These are phyloP conservation scores for Mastigias papua DNA, from an alignment of 30 jellyfish, hydroid and myxozoan genomes.

Conservation along the genomic window DNA sequence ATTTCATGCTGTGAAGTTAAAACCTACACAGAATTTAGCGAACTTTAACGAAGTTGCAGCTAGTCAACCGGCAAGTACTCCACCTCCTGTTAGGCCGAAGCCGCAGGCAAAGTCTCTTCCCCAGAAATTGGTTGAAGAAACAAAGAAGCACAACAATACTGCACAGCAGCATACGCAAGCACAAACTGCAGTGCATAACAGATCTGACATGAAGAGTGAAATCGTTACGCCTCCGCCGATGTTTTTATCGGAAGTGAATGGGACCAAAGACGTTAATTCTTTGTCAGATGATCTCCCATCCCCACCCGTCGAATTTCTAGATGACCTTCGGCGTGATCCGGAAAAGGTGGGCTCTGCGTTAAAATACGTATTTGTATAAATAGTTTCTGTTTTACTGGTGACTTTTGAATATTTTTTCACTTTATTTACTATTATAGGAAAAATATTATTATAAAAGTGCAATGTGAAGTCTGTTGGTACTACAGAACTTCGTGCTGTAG, in stretches of 20 bases:
- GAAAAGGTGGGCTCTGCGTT: neutral
- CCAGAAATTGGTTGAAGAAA: neutral
- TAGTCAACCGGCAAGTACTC: constrained; percentile 6
- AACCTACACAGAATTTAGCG: neutral
- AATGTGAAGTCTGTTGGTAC: too few species aligned
- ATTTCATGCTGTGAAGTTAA: constrained; percentile 18
- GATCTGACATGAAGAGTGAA: neutral
- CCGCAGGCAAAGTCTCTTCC: constrained; percentile 40
- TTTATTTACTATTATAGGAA: too few species aligned
- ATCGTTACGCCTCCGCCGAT: constrained; percentile 59
- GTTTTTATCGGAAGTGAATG: constrained; percentile 21
- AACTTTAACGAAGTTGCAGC: too few species aligned
- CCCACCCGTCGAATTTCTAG: neutral
- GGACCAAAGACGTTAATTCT: too few species aligned
- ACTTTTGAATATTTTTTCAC: too few species aligned
- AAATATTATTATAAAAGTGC: too few species aligned
- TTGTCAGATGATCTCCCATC: constrained; percentile 42
- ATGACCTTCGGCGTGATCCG: neutral
- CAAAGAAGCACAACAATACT: too few species aligned
- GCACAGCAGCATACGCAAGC: neutral
- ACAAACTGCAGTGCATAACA: neutral
- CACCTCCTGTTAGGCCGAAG: constrained; percentile 92
- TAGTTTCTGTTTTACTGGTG: neutral
- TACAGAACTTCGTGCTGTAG: too few species aligned
- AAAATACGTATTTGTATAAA: neutral